A percentile compares a stretch with the other conserved stretches of the same genome.
Conservation (phyloP, 1,140 invertebrate genomes). For the Philopotamus ludificatus region DNA sequence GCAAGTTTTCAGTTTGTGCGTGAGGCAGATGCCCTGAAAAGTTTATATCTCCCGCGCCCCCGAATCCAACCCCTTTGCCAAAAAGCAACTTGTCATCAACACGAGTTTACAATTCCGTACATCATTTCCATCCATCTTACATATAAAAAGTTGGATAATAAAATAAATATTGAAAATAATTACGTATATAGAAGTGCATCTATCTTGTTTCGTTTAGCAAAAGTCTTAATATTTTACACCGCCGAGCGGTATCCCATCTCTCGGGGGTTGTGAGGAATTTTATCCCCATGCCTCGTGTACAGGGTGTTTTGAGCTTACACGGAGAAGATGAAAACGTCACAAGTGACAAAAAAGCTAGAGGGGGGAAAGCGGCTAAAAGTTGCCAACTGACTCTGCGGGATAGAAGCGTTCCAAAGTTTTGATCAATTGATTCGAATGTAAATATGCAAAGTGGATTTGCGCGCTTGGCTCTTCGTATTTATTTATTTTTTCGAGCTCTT, state of each 20-base stretch:
- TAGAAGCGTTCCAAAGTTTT: constrained; percentile 22
- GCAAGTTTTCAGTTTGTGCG: constrained; percentile 20
- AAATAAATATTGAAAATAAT: not conserved
- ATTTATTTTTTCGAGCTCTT: too few relatives aligned
- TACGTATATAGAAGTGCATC: not conserved
- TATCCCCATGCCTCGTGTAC: too few relatives aligned
- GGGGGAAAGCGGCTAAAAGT: constrained; percentile 11
- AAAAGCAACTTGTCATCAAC: not conserved
- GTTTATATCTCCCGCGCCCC: constrained; percentile 5
- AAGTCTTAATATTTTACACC: constrained; percentile 18
- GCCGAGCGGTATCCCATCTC: constrained; percentile 3
- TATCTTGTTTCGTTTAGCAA: constrained; percentile 9
- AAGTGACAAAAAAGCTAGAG: not conserved
- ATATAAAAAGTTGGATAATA: not conserved
- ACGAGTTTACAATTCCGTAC: not conserved
- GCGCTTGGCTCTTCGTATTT: not conserved
- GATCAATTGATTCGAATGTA: constrained; percentile 31
- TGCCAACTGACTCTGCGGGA: constrained; percentile 3
- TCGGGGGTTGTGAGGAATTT: too few relatives aligned
- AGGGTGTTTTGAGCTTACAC: constrained; percentile 15
- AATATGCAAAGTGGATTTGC: constrained; percentile 29
- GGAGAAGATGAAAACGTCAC: constrained; percentile 21
- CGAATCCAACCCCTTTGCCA: not conserved
- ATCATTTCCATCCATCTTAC: not conserved
- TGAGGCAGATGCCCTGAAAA: constrained; percentile 16